Base-by-base conservation (phyloP, 1,140 invertebrate species). In the Drosophila rufa region DNA sequence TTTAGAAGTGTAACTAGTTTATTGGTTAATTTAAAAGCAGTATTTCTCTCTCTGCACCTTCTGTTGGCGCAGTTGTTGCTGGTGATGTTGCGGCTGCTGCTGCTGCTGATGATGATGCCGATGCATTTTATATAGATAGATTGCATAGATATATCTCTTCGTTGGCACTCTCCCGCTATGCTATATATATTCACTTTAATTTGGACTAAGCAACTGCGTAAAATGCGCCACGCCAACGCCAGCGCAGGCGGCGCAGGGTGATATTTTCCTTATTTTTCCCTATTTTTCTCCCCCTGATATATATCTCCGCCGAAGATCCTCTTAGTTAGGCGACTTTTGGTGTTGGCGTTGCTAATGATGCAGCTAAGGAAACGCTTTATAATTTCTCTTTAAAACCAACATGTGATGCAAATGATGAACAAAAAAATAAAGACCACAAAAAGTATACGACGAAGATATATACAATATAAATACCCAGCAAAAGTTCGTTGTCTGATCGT, bases 361-460 rank as follows among this genome's bases (percentile, higher is more conserved):
- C 85, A 90, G 85, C 85, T 91, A 90, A 90, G 85, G 85, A 90
- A 90, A 91, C 85, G 86, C 85, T 90, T 90, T 90, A 90, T 90
- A 90, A 90, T 90, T 90, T 90, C 85, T 90, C 85, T 90, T 90
- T 90, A 90, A 90, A 82, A 82, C 69, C 84, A 82, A 79, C 77
- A 79, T 79, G 67, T 79, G 77, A 79, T 79, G 77, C 68, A 79
- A 80, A 80, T 67, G 68, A 79, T 51, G 58, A 64, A 48, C 51
- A 58, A 61, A 79, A 55, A 60, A 76, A 61, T 43, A 68, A 76
- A 66, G 51, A 78, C 64, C 51, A 65, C 42, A 55, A 75, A 50
- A 64, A 76, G 75, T 46, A 50, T 36, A 60, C 27, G 45, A n/a
- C 46, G 33, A 67, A 69, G 27, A 65, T 47, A 42, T 19, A 75